Evolutionary conservation across 2,797 vertebrate species (phyloP).

Genomic region (Sylvia borin): DNA sequence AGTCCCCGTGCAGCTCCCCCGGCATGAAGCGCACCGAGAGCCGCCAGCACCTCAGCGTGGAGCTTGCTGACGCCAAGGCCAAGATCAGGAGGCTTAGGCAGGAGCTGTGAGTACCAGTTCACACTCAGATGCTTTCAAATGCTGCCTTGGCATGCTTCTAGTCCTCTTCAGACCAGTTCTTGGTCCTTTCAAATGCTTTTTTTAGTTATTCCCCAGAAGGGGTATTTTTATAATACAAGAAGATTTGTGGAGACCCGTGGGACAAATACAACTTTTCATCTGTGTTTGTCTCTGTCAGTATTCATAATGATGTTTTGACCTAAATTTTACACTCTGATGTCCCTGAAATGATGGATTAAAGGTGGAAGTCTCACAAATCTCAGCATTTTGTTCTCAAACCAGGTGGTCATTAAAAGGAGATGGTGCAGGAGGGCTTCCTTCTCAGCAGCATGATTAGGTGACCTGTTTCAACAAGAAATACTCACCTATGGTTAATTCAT

Average conservation of each 20-base stretch:
- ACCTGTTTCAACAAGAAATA: not conserved
- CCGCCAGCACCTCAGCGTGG: conserved; percentile 94
- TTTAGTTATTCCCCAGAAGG: not conserved
- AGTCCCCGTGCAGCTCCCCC: conserved; percentile 90
- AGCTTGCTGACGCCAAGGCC: conserved; percentile 95
- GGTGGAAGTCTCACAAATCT: not conserved
- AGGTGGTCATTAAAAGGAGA: not conserved
- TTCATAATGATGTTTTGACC: not conserved
- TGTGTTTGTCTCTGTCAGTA: not conserved
- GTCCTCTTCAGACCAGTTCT: not conserved
- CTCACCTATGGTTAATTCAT: not conserved
- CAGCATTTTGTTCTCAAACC: not conserved
- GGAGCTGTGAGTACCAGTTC: conserved; percentile 88
- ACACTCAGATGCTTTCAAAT: not conserved
- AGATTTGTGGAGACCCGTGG: not conserved
- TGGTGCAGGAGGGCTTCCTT: not conserved
- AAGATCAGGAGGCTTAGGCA: conserved; percentile 94
- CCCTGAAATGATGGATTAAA: not conserved
- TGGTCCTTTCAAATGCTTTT: not conserved
- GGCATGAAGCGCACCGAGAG: conserved; percentile 96
- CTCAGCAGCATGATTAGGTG: not conserved
- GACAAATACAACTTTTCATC: not conserved
- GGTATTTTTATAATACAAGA: rapidly evolving
- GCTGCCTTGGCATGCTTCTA: not conserved
- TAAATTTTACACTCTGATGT: not conserved